These are phyloP conservation scores for Acanthurus leucopareius DNA, from an alignment of 2,797 vertebrate genomes.

Conservation along the genomic window DNA sequence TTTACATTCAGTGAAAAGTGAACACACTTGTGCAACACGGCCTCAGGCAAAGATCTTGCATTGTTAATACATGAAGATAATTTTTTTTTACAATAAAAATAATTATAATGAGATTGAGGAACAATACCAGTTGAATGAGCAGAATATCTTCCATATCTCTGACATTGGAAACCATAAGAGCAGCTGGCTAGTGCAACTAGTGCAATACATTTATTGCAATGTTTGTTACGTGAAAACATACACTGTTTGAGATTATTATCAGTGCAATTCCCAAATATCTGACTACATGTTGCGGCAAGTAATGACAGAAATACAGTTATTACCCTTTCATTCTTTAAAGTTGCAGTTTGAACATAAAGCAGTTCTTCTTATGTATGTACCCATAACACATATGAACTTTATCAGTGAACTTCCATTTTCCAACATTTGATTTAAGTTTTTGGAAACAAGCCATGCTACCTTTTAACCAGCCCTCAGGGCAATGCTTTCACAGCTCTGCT, in stretches of 20 bases:
- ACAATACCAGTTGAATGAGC: constrained; percentile 22
- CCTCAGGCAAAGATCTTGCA: constrained; percentile 36
- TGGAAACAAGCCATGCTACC: background rate
- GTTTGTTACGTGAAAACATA: constrained; percentile 17
- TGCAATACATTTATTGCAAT: constrained; percentile 6
- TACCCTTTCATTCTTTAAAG: constrained; percentile 6
- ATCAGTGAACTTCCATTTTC: background rate
- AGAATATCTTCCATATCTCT: constrained; percentile 16
- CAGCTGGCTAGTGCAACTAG: constrained; percentile 39
- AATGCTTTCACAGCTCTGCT: constrained; percentile 21
- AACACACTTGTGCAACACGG: constrained; percentile 6
- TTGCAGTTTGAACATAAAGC: constrained; percentile 8
- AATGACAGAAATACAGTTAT: background rate
- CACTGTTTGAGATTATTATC: constrained; percentile 24
- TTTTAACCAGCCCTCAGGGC: background rate
- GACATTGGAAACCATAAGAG: constrained; percentile 39
- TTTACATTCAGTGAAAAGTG: constrained; percentile 51
- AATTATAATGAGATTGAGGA: constrained; percentile 1
- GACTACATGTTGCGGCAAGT: constrained; percentile 19
- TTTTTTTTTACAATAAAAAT: constrained; percentile 19
- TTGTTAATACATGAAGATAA: constrained; percentile 15
- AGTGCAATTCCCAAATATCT: constrained; percentile 23
- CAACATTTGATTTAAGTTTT: background rate
- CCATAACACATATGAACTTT: constrained; percentile 20
- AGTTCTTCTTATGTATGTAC: background rate